Evolutionary conservation across 2,888 invertebrate species (phyloP).

Genomic region (Bembecia ichneumoniformis): DNA sequence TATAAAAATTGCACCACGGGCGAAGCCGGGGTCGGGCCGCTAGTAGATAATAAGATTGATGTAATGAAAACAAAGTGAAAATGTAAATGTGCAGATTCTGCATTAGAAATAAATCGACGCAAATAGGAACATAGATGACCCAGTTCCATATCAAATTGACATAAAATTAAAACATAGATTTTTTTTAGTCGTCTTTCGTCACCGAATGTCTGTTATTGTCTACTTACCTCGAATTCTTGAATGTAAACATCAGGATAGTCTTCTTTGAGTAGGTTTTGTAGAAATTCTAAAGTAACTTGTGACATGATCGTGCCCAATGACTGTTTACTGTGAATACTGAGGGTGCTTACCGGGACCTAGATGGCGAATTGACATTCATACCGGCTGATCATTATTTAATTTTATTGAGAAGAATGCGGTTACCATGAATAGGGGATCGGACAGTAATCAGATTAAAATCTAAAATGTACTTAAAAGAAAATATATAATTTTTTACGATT

Average conservation of each 20-base stretch:
- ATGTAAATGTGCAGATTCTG: no score
- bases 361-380: background rate
- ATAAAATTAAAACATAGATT: no score
- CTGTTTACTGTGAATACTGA: background rate
- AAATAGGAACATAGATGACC: no score
- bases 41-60: no score
- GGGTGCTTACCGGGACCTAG: background rate
- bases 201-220: background rate
- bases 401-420: background rate
- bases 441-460: no score
- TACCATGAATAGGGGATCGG: constrained; percentile 10
- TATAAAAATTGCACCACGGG: no score
- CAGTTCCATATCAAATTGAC: no score
- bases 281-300: constrained; percentile 64
- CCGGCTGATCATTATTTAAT: background rate
- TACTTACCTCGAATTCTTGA: constrained; percentile 65
- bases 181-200: background rate
- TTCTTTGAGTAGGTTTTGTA: constrained; percentile 66
- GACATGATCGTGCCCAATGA: constrained; percentile 28
- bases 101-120: no score
- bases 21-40: no score
- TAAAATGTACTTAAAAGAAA: no score
- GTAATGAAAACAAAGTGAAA: no score
- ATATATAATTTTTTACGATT: no score
- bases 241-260: constrained; percentile 71